Evolutionary conservation across 2,113 vertebrate genomes (phyloP).

Genomic region (Theropithecus gelada): DNA sequence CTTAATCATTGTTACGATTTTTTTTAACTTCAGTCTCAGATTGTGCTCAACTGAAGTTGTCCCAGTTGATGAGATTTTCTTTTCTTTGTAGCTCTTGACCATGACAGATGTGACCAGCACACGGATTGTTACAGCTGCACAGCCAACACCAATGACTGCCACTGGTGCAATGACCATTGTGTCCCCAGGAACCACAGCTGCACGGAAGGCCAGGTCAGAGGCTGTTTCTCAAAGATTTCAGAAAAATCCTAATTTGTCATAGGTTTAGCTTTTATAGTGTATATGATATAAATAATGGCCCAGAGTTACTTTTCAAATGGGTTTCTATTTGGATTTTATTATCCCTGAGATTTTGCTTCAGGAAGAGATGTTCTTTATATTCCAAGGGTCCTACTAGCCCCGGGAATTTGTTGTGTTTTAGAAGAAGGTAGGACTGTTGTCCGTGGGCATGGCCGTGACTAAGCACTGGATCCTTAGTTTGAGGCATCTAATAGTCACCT

Average conservation of each 20-base stretch:
- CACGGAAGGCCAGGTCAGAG: slow-evolving; percentile 88
- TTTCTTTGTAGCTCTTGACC: slow-evolving; percentile 87
- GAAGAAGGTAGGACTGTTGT: neutral
- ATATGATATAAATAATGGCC: neutral
- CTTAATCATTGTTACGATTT: neutral
- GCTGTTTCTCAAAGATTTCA: neutral
- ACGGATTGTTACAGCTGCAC: slow-evolving; percentile 99
- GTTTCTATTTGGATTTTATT: slow-evolving; percentile 5
- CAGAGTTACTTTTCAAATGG: slow-evolving; percentile 35
- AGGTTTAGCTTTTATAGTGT: neutral
- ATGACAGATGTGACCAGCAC: slow-evolving; percentile 95
- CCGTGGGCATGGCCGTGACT: neutral
- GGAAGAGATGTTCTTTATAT: neutral
- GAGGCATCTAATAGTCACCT: neutral
- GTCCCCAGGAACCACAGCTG: slow-evolving; percentile 93
- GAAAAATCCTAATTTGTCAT: neutral
- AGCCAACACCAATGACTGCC: slow-evolving; percentile 95
- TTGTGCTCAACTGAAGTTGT: neutral
- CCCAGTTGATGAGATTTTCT: slow-evolving; percentile 58
- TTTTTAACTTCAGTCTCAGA: neutral
- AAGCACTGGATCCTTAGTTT: neutral
- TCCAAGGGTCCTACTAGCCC: neutral
- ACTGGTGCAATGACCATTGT: slow-evolving; percentile 94
- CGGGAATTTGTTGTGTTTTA: neutral
- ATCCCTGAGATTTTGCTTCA: slow-evolving; percentile 34